Base-by-base conservation (phyloP, 2,113 vertebrate species). In the Carassius auratus region DNA sequence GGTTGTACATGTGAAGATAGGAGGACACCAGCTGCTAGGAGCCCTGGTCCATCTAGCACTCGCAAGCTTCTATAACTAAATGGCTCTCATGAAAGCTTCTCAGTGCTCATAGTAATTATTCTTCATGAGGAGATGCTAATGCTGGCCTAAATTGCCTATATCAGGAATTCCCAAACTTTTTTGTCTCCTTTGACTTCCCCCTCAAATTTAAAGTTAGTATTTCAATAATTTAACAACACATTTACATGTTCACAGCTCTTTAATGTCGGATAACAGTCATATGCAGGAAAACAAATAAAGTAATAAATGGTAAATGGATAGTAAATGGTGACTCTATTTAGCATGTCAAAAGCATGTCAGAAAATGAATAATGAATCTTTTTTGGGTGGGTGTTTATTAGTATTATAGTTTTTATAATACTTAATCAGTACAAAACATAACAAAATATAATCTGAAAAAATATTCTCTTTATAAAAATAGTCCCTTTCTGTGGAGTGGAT, bases 1-100 rank as follows among this genome's bases (percentile, higher is more conserved):
- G 94, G 93, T 88, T 92, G 93, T 93, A 94, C 91, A 92, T 89
- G 84, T 89, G 80, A 89, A 94, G 92, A 93, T 94, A 93, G 92
- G 90, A 88, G 86, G 88, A 88, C 86, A 42, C 42, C 94, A 94
- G 93, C 93, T 95, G 94, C 89, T 90, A 90, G 83, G 81, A 87
- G 89, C 89, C 90, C 69, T 8, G 74, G 74, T 90, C 55, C 45
- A 86, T 88, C 86, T 84, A 64, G 85, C 83, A 42, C 73, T 59
- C 68, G 26, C 52, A 61, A 64, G 55, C 48, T 26, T 48, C 64
- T 88, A 88, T 66, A 84, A 92, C 86, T 91, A 90, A 94, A 91
- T 87, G 61, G 73, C 66, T 26, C 10, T 73, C 68, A 38, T 85
- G 42, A 85, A 74, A 87, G 74, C 33, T 10, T 50, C 26, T 42